A percentile compares a stretch with the other conserved stretches of the same genome.
Evolutionary conservation across 1,140 invertebrate genomes (phyloP).

Genomic region (Mamestra configurata): DNA sequence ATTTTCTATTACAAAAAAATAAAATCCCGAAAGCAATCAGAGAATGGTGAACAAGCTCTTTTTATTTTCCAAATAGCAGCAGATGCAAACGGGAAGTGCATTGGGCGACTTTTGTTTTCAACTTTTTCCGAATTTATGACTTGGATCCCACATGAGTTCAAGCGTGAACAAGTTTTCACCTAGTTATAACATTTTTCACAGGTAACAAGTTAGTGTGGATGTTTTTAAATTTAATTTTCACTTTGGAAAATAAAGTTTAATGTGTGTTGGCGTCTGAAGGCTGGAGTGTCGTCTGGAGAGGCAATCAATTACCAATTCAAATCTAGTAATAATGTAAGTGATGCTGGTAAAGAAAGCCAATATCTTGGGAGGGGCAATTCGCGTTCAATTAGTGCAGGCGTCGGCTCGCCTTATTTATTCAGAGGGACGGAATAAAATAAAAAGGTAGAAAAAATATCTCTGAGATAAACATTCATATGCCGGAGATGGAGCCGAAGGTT

Average conservation of each 20-base stretch:
- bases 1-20: conserved; percentile 42
- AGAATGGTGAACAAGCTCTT: conserved; percentile 46
- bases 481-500: conserved; percentile 49
- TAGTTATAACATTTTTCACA: conserved; percentile 65
- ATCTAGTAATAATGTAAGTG: conserved; percentile 57
- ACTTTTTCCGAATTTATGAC: conserved; percentile 68
- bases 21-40: conserved; percentile 46
- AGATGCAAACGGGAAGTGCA: conserved; percentile 55
- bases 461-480: conserved; percentile 71
- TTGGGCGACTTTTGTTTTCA: conserved; percentile 63
- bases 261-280: not conserved
- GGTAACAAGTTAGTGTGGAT: conserved; percentile 62
- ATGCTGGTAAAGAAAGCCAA: conserved; percentile 54
- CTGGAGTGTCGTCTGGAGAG: conserved; percentile 29
- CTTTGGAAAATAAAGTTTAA: conserved; percentile 35
- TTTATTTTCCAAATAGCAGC: conserved; percentile 42
- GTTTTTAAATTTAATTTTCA: conserved; percentile 70
- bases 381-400: conserved; percentile 74
- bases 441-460: conserved; percentile 66
- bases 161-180: conserved; percentile 70
- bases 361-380: conserved; percentile 62
- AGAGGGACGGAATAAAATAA: conserved; percentile 69
- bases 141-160: conserved; percentile 66
- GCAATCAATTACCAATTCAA: conserved; percentile 62
- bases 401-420: conserved; percentile 75